Evolutionary conservation across 2,797 vertebrate species (phyloP).

Genomic region (Sus cebifrons): DNA sequence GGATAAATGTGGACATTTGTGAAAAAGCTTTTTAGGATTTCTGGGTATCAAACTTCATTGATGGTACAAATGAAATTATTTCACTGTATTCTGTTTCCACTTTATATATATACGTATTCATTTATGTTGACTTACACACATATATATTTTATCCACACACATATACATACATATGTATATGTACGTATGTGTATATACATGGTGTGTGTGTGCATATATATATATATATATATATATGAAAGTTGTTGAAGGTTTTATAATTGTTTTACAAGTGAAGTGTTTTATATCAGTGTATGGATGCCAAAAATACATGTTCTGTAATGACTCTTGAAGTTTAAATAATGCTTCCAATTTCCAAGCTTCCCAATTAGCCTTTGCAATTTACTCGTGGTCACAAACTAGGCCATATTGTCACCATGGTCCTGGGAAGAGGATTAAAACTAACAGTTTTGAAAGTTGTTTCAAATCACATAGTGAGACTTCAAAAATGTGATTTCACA

Average conservation of each 20-base stretch:
- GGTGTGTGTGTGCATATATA: too few species aligned
- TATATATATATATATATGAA: too few species aligned
- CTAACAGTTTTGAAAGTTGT: slow-evolving; percentile 15
- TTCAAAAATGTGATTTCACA: slow-evolving; percentile 24
- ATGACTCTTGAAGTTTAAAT: neutral
- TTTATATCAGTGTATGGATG: neutral
- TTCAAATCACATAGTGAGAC: slow-evolving; percentile 30
- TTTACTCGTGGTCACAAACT: neutral
- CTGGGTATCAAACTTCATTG: neutral
- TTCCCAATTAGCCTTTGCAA: neutral
- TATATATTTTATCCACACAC: neutral
- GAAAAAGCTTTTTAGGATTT: neutral
- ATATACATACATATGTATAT: too few species aligned
- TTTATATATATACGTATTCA: neutral
- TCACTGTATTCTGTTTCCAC: neutral
- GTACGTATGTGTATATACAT: too few species aligned
- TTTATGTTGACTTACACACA: neutral
- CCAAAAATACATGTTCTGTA: neutral
- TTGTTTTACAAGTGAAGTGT: neutral
- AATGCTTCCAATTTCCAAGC: neutral
- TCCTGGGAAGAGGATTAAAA: slow-evolving; percentile 30
- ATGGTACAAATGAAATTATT: neutral
- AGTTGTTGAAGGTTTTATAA: neutral
- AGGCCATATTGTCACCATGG: neutral
- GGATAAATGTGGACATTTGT: neutral